A percentile compares a stretch with the other conserved stretches of the same genome.
Evolutionary conservation across 2,797 vertebrate species (phyloP).

Genomic region (Glyptemys insculpta): DNA sequence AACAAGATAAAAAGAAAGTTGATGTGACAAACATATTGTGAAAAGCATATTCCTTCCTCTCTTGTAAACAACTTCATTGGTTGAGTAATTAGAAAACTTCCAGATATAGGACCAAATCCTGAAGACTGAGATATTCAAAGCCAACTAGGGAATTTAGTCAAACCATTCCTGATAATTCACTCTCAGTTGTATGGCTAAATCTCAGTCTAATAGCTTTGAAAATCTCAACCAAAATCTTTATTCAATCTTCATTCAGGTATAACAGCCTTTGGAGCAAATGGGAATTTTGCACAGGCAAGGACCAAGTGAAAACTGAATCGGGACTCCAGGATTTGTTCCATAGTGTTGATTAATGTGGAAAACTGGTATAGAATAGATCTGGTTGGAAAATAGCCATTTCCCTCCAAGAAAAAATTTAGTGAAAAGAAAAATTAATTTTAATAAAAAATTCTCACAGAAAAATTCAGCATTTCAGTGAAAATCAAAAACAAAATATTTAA

Average conservation of each 20-base stretch:
- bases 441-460: not conserved
- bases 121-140: not conserved
- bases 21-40: not conserved
- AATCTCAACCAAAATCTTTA: not conserved
- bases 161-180: not conserved
- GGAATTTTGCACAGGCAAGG: not conserved
- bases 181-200: not conserved
- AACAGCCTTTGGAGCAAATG: not conserved
- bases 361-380: not conserved
- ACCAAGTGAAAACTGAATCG: not conserved
- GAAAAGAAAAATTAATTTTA: not conserved
- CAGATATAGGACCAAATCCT: not conserved
- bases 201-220: not conserved
- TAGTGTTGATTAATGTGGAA: not conserved
- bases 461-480: not conserved
- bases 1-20: not conserved
- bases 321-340: not conserved
- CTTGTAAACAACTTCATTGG: not conserved
- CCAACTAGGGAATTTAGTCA: not conserved
- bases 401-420: not conserved
- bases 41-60: not conserved
- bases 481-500: not conserved
- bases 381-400: not conserved
- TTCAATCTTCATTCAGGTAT: not conserved
- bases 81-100: not conserved